Percentiles rank a stretch among this genome's conserved stretches.
These are phyloP conservation scores for Sphaeridia pumilis DNA, from an alignment of 2,888 invertebrate species.

Conservation along the genomic window DNA sequence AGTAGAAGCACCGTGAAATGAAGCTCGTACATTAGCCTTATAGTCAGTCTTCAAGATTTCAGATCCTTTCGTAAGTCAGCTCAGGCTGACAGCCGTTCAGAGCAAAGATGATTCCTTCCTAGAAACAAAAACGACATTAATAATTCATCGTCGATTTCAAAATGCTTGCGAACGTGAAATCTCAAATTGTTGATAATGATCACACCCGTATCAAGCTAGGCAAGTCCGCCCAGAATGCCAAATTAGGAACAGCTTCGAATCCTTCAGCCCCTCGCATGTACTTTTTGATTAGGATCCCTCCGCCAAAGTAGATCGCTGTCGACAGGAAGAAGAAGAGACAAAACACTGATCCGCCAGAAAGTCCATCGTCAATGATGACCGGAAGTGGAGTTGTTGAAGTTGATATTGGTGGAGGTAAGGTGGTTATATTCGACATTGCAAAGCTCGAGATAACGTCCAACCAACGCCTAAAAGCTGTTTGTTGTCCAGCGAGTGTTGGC, in stretches of 20 bases:
- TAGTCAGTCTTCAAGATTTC: too few species aligned
- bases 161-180: too few species aligned
- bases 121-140: too few species aligned
- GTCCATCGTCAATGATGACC: slow-evolving; percentile 36
- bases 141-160: too few species aligned
- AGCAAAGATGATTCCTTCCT: slow-evolving; percentile 43
- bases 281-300: slow-evolving; percentile 54
- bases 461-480: too few species aligned
- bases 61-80: slow-evolving; percentile 48
- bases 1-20: too few species aligned
- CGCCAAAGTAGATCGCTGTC: slow-evolving; percentile 50
- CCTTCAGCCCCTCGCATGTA: slow-evolving; percentile 60
- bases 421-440: neutral
- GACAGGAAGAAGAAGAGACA: slow-evolving; percentile 52
- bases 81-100: slow-evolving; percentile 49
- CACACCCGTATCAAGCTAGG: slow-evolving; percentile 57
- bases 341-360: slow-evolving; percentile 54
- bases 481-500: too few species aligned
- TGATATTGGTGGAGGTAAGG: neutral
- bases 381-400: neutral
- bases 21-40: too few species aligned
- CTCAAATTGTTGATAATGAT: too few species aligned
- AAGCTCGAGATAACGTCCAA: too few species aligned
- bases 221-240: slow-evolving; percentile 58
- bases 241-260: slow-evolving; percentile 59